Evolutionary conservation across 2,888 invertebrate genomes (phyloP).

Genomic region (Acanthacorydalis orientalis): DNA sequence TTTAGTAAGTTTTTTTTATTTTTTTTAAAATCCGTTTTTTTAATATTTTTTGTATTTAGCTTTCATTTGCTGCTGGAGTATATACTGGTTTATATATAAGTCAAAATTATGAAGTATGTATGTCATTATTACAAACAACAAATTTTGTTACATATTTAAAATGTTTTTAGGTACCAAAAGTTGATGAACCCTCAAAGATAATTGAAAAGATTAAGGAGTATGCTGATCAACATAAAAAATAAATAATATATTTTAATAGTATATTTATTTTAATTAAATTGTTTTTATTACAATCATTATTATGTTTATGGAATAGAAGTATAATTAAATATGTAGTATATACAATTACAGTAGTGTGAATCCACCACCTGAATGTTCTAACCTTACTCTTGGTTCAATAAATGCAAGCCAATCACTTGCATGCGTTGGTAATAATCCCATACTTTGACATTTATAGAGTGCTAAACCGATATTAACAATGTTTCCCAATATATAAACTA

Average conservation of each 20-base stretch:
- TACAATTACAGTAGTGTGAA: conserved; percentile 36
- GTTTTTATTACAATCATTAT: conserved; percentile 12
- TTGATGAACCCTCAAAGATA: conserved; percentile 65
- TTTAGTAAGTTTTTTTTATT: neutral
- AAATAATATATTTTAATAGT: conserved; percentile 20
- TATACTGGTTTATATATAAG: conserved; percentile 57
- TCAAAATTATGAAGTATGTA: conserved; percentile 58
- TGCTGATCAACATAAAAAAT: conserved; percentile 47
- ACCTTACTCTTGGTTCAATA: conserved; percentile 73
- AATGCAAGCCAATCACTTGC: conserved; percentile 98
- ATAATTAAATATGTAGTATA: conserved; percentile 6
- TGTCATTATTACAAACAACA: neutral
- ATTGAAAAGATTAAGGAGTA: conserved; percentile 51
- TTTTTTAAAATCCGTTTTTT: conserved; percentile 5
- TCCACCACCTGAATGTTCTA: conserved; percentile 78
- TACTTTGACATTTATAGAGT: conserved; percentile 93
- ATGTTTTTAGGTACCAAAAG: conserved; percentile 54
- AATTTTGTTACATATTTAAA: neutral
- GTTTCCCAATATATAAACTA: conserved; percentile 88
- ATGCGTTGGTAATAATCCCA: conserved; percentile 93
- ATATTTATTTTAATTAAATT: conserved; percentile 13
- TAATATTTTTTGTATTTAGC: conserved; percentile 29
- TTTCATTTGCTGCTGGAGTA: conserved; percentile 48
- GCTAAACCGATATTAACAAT: conserved; percentile 81
- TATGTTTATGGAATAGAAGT: conserved; percentile 19